Conservation (phyloP, 2,888 invertebrate genomes). For the Pseudoips prasinana region DNA sequence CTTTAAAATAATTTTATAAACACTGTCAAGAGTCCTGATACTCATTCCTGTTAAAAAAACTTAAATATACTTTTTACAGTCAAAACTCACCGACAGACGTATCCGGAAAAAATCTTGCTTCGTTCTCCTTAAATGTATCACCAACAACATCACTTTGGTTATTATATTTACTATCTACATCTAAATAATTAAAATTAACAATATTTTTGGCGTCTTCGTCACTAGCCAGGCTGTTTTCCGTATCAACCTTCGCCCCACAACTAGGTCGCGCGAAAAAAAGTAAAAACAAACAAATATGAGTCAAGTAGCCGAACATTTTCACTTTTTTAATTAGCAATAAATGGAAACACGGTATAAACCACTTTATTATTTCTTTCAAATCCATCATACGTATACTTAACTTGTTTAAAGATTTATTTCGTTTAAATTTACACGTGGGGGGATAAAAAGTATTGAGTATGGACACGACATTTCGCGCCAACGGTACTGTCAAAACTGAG, state of each 20-base stretch:
- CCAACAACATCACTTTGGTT: slow-evolving; percentile 44
- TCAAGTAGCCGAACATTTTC: slow-evolving; percentile 45
- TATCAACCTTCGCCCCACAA: slow-evolving; percentile 42
- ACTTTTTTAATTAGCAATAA: slow-evolving; percentile 47
- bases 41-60: too few species aligned
- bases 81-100: slow-evolving; percentile 19
- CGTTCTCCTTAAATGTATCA: slow-evolving; percentile 8
- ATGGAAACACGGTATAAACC: slow-evolving; percentile 75
- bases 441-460: slow-evolving; percentile 2
- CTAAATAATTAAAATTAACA: slow-evolving; percentile 29
- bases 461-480: slow-evolving; percentile 50
- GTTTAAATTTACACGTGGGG: slow-evolving; percentile 6
- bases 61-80: too few species aligned
- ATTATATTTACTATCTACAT: slow-evolving; percentile 17
- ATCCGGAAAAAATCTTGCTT: slow-evolving; percentile 8
- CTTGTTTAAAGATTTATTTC: slow-evolving; percentile 7
- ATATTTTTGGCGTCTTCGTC: slow-evolving; percentile 44
- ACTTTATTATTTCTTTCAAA: slow-evolving; percentile 74
- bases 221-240: slow-evolving; percentile 32
- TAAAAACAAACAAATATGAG: slow-evolving; percentile 56
- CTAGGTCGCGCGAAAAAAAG: slow-evolving; percentile 53
- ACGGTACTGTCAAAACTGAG: slow-evolving; percentile 47
- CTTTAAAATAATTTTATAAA: too few species aligned
- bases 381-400: slow-evolving; percentile 56
- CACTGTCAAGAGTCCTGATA: too few species aligned